Evolutionary conservation across 1,140 invertebrate genomes (phyloP).

Genomic region (Drosophila kohkoa): DNA sequence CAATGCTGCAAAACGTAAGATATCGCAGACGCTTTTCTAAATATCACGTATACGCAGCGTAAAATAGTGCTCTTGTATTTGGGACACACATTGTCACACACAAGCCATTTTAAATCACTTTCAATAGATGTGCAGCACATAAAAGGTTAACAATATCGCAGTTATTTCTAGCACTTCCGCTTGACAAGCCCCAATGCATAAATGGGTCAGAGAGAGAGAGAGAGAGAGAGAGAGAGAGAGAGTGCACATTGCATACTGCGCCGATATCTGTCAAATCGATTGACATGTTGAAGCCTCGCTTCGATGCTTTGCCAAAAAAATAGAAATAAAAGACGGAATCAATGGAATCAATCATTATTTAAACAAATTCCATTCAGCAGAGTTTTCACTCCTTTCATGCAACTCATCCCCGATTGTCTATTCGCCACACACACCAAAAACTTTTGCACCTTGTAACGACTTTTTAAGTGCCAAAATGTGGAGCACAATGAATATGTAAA

Average conservation of each 20-base stretch:
- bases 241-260: background rate
- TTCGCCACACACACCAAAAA: conserved; percentile 54
- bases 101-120: background rate
- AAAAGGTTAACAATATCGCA: background rate
- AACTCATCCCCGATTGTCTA: conserved; percentile 19
- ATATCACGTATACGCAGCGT: no score
- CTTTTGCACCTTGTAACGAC: conserved; percentile 74
- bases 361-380: conserved; percentile 21
- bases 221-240: background rate
- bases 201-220: conserved; percentile 5
- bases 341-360: conserved; percentile 24
- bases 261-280: conserved; percentile 29
- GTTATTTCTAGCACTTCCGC: background rate
- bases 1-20: no score
- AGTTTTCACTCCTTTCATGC: conserved; percentile 17
- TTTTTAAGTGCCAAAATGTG: conserved; percentile 72
- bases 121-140: background rate
- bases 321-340: background rate
- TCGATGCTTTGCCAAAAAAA: background rate
- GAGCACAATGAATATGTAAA: conserved; percentile 71
- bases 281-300: conserved; percentile 7
- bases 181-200: conserved; percentile 19
- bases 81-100: background rate
- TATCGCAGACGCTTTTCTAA: no score
- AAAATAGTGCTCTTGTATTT: background rate